Evolutionary conservation across 2,113 vertebrate species (phyloP).

Genomic region (Lophochroa leadbeateri): DNA sequence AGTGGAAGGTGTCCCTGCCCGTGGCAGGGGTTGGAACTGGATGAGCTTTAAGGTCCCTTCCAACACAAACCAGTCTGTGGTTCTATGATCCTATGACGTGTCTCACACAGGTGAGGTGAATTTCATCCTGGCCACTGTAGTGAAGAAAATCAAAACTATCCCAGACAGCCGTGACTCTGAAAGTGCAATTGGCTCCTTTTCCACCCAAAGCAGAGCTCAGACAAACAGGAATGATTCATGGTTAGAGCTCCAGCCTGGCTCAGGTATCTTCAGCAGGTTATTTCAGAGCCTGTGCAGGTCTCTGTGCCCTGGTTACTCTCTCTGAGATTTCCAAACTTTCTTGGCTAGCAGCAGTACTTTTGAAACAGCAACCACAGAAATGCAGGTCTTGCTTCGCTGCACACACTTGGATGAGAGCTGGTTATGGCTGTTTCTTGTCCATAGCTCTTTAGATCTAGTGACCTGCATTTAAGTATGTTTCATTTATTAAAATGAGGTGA

Average conservation of each 20-base stretch:
- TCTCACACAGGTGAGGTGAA: not conserved
- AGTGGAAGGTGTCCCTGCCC: not conserved
- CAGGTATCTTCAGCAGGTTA: not conserved
- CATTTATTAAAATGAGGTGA: not conserved
- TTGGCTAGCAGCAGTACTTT: not conserved
- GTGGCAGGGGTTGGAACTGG: too few species aligned
- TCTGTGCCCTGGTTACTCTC: fast-evolving
- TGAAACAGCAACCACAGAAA: not conserved
- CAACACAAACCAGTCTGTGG: not conserved
- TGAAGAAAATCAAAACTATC: not conserved
- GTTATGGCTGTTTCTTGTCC: not conserved
- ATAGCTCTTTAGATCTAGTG: not conserved
- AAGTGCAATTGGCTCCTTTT: not conserved
- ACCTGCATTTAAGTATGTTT: not conserved
- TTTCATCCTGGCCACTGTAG: not conserved
- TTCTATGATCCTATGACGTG: not conserved
- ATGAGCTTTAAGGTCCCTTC: not conserved
- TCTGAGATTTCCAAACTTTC: not conserved
- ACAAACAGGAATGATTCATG: not conserved
- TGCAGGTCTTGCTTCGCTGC: not conserved
- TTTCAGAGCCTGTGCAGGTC: not conserved
- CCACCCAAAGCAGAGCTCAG: not conserved
- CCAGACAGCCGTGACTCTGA: too few species aligned
- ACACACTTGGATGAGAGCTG: not conserved
- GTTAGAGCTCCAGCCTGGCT: not conserved